Percentiles rank a stretch among this genome's conserved stretches.
These are phyloP conservation scores for Stegophylla sp. DNA, from an alignment of 2,888 invertebrate species.

Conservation along the genomic window DNA sequence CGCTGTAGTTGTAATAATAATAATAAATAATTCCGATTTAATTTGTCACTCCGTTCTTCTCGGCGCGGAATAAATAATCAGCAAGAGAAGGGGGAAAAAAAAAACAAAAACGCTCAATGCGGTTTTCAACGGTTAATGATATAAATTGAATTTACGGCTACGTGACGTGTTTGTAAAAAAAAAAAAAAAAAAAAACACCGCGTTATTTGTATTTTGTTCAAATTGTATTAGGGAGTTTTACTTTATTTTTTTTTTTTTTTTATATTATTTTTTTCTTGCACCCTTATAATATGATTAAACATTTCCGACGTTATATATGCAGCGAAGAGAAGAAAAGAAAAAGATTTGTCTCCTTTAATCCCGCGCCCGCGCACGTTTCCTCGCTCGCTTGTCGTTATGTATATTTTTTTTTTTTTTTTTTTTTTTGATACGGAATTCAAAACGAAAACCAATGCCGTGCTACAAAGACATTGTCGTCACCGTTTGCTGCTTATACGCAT, in stretches of 20 bases:
- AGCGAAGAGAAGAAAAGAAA: not conserved
- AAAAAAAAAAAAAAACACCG: not conserved
- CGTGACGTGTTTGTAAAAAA: conserved; percentile 39
- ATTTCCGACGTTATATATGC: not conserved
- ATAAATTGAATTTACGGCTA: conserved; percentile 33
- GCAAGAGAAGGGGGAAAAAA: not conserved
- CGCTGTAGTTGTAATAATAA: not conserved
- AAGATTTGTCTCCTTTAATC: not conserved
- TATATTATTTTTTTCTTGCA: not conserved
- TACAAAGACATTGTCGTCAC: too few relatives aligned
- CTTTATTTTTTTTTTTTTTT: not conserved
- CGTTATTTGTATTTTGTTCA: not conserved
- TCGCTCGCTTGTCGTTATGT: not conserved
- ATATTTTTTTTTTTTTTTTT: too few relatives aligned
- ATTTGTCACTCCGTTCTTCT: not conserved
- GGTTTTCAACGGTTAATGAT: conserved; percentile 40
- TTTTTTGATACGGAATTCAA: too few relatives aligned
- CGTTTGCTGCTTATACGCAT: too few relatives aligned
- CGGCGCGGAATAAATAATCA: not conserved
- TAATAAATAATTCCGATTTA: conserved; percentile 12
- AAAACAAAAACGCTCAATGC: not conserved
- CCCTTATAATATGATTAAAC: conserved; percentile 32
- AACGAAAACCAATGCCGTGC: too few relatives aligned
- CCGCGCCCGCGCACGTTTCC: not conserved
- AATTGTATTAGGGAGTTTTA: not conserved